These are phyloP conservation scores for Ethmia dodecea DNA, from an alignment of 2,888 invertebrate species.

Conservation along the genomic window DNA sequence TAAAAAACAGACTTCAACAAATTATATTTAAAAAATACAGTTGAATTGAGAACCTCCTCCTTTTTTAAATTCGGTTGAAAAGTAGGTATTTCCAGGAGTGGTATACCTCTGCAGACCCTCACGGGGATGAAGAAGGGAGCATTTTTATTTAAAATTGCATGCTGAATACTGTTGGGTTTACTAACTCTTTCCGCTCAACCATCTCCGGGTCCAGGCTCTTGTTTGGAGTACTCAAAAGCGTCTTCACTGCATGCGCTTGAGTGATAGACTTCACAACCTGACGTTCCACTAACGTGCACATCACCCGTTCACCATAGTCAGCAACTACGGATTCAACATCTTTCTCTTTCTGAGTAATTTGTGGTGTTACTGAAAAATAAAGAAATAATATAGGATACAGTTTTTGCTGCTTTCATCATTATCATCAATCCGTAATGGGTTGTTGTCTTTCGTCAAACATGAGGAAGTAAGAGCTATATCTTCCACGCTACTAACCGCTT, in stretches of 20 bases:
- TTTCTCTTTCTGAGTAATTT: slow-evolving; percentile 25
- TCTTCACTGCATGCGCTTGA: slow-evolving; percentile 40
- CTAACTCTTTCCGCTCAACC: slow-evolving; percentile 47
- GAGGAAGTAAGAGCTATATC: too few relatives aligned
- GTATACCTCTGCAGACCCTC: too few relatives aligned
- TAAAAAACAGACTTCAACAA: neutral
- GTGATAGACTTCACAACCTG: slow-evolving; percentile 40
- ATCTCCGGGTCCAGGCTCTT: slow-evolving; percentile 33
- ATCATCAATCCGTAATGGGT: too few relatives aligned
- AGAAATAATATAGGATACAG: too few relatives aligned
- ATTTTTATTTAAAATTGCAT: neutral
- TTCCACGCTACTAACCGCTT: too few relatives aligned
- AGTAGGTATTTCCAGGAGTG: too few relatives aligned
- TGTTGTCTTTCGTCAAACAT: too few relatives aligned
- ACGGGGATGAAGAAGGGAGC: too few relatives aligned
- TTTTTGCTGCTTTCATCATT: too few relatives aligned
- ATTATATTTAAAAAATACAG: neutral
- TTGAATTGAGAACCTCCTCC: too few relatives aligned
- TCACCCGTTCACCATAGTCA: slow-evolving; percentile 39
- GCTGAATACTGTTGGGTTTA: slow-evolving; percentile 5
- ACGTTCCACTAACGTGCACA: slow-evolving; percentile 43
- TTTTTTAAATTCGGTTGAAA: too few relatives aligned
- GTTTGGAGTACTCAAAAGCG: slow-evolving; percentile 33
- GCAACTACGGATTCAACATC: slow-evolving; percentile 25
- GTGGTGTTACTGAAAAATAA: slow-evolving; percentile 38